These are phyloP conservation scores for Netta rufina DNA, from an alignment of 2,797 vertebrate species.

Conservation along the genomic window DNA sequence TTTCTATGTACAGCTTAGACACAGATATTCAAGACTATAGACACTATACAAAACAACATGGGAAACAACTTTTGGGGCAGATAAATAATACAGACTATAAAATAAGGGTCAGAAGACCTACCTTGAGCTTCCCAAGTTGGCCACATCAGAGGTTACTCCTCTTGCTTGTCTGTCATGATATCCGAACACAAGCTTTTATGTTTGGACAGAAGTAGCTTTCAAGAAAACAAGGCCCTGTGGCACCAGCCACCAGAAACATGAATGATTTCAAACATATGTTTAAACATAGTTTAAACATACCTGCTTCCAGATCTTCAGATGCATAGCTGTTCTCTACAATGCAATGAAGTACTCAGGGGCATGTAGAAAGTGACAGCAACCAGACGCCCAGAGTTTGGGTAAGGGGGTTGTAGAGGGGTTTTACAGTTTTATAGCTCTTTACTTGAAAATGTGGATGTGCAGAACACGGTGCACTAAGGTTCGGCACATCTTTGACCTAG, in stretches of 20 bases:
- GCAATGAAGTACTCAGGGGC: neutral
- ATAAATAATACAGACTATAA: neutral
- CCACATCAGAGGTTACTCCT: neutral
- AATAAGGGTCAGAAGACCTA: neutral
- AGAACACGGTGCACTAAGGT: neutral
- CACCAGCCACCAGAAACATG: neutral
- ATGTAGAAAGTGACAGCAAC: neutral
- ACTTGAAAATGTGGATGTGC: neutral
- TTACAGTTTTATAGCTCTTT: neutral
- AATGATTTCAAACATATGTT: neutral
- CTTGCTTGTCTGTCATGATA: neutral
- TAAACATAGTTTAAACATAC: neutral
- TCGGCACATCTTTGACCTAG: neutral
- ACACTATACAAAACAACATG: neutral
- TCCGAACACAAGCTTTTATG: neutral
- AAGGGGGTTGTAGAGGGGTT: neutral
- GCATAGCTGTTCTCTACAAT: neutral
- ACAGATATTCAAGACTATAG: neutral
- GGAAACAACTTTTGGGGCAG: neutral
- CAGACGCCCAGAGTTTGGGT: neutral
- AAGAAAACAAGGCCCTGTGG: neutral
- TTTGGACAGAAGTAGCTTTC: neutral
- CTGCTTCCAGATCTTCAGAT: neutral
- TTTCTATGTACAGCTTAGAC: neutral
- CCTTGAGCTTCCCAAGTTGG: neutral